phyloP scores from a whole-genome alignment of 2,113 vertebrate species.

The Lycaon pictus region DNA sequence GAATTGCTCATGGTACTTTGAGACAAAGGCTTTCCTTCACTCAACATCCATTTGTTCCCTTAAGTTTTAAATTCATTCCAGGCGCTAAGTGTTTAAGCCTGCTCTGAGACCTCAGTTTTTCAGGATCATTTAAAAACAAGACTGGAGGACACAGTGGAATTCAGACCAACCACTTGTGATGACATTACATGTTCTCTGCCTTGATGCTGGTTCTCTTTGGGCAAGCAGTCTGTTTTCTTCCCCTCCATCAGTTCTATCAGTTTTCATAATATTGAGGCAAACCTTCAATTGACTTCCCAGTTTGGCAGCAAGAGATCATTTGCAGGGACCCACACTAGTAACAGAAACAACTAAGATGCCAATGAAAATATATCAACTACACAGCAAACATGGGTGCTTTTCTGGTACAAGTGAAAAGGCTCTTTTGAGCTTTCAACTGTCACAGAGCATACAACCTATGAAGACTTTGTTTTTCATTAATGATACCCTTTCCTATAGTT shows the following conservation, averaged over 20 bases:
- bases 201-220: background rate
- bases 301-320: background rate
- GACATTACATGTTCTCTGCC: background rate
- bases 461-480: background rate
- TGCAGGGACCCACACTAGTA: background rate
- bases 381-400: background rate
- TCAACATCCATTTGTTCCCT: conserved; percentile 42
- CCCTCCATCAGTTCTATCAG: background rate
- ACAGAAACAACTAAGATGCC: background rate
- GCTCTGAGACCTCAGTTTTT: conserved; percentile 56
- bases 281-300: background rate
- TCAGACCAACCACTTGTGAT: background rate
- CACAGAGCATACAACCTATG: background rate
- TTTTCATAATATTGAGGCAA: background rate
- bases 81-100: background rate
- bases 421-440: conserved; percentile 5
- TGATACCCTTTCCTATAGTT: background rate
- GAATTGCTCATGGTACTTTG: conserved; percentile 41
- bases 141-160: background rate
- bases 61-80: conserved; percentile 65
- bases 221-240: background rate
- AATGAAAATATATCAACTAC: background rate
- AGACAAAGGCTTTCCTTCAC: background rate
- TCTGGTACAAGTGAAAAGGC: background rate
- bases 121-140: conserved; percentile 25